Conservation (phyloP, 2,797 vertebrate genomes). For the Nothura maculosa region DNA sequence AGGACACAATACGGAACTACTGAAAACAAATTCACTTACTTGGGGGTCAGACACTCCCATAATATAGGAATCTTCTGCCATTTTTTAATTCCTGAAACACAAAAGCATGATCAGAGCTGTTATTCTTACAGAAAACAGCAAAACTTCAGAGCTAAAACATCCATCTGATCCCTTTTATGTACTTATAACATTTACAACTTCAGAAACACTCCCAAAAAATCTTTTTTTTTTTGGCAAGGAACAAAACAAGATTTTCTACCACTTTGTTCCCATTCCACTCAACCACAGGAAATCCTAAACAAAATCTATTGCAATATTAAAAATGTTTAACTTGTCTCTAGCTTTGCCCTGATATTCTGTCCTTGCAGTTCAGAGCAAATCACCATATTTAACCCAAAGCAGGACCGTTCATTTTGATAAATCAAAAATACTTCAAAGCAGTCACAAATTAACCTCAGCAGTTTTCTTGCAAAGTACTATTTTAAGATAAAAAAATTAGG, state of each 20-base stretch:
- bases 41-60: slow-evolving; percentile 78
- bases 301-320: not conserved
- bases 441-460: fast-evolving
- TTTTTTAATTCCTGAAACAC: slow-evolving; percentile 76
- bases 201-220: not conserved
- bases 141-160: not conserved
- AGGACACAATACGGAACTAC: not conserved
- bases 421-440: not conserved
- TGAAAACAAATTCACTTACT: slow-evolving; percentile 69
- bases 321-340: not conserved
- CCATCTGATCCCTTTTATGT: not conserved
- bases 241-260: not conserved
- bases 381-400: not conserved
- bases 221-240: not conserved
- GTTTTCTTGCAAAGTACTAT: not conserved
- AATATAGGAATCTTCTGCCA: slow-evolving; percentile 80
- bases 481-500: not conserved
- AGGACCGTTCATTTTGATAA: not conserved
- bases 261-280: not conserved
- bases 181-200: not conserved
- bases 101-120: not conserved
- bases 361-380: not conserved
- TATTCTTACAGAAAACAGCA: not conserved
- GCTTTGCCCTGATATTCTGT: not conserved
- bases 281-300: not conserved